Evolutionary conservation across 2,888 invertebrate species (phyloP), one percentile per base, ranked within the genome.

Genomic region (Ectemnius cavifrons): DNA sequence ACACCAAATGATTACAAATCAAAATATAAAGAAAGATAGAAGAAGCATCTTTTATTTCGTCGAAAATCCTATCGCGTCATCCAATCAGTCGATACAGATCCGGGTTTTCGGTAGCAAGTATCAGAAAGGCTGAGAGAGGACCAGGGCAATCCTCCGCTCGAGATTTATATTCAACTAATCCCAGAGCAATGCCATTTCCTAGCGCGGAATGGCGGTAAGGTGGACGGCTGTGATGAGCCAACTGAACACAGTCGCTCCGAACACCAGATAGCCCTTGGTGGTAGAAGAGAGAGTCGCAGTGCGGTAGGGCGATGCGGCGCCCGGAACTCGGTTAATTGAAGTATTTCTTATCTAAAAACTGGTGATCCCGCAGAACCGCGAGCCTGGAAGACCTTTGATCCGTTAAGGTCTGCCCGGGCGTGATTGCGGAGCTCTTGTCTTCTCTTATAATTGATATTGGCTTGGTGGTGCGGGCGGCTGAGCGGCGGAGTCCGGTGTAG

Each of bases 401-500:
- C 90, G 87, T 85, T 86, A 87, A 88, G 86, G 89, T 88, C 89
- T 90, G 90, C 80, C 83, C 81, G 84, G 78, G 77, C 85, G 89
- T 90, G 90, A 90, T 90, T 90, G 89, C 88, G 71, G 83, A 80
- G 85, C 86, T 89, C 87, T 89, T 89, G 89, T 90, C 90, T 90
- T 90, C 89, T 88, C 90, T 89, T 91, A 91, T 91, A 91, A 91
- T 90, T 91, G 90, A 90, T 91, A 91, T 90, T 90, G 90, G 89
- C 85, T 89, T 73, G 75, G 77, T 77, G 73, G 73, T 74, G 74
- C 63, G 66, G 77, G 80, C 62, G 63, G 74, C 71, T 58, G 63
- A 60, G 75, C 65, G 68, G 73, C 47, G 59, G 20, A 56, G 28
- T 63, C 20, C 70, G 75, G 63, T 67, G 71, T 71, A 72, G 65